Evolutionary conservation across 2,888 invertebrate genomes (phyloP), one percentile per base, ranked within the genome.

Genomic region (Drosophila histrio): DNA sequence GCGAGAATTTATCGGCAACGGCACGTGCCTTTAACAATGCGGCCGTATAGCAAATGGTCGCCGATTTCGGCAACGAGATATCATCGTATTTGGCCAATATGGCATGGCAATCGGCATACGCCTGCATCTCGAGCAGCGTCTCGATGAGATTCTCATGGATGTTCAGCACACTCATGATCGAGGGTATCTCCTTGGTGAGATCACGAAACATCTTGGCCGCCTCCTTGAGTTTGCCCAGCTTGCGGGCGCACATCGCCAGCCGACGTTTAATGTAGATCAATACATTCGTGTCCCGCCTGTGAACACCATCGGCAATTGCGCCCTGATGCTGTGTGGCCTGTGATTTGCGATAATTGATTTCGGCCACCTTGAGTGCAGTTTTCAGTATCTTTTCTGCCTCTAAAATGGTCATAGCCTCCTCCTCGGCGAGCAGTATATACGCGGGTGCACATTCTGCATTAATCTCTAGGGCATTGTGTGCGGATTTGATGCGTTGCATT

Each of bases 121-220:
- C 97, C 92, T 98, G 98, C 95, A 98, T 96, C 92, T 99, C 99
- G 59, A 99, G 93, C 79, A 99, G 93, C 56, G 96, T 96, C 93
- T 99, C 99, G 81, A 99, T 97, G 77, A 99, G 94, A 93, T 99
- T 99, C 93, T 99, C 99, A 90, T 98, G 98, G 77, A 98, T 96
- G 90, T 97, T 96, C 71, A 98, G 94, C 70, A 98, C 96, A 91
- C 96, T 97, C 95, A 98, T 96, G 86, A 98, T 96, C 9, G 98
- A 98, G 83, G 98, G 98, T 77, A 97, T 96, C 93, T 99, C 99
- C 92, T 99, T 98, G 53, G 98, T 97, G 71, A 99, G 93, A 93
- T 99, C 99, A 89, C 98, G 94, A 93, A 99, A 98, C 94, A 98
- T 96, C 92, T 99, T 98, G 22, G 98, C 96, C 0, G 98, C 97